Base-by-base conservation (phyloP, 53 echinoderm and acorn worm species). In the Stichopus horrens region DNA sequence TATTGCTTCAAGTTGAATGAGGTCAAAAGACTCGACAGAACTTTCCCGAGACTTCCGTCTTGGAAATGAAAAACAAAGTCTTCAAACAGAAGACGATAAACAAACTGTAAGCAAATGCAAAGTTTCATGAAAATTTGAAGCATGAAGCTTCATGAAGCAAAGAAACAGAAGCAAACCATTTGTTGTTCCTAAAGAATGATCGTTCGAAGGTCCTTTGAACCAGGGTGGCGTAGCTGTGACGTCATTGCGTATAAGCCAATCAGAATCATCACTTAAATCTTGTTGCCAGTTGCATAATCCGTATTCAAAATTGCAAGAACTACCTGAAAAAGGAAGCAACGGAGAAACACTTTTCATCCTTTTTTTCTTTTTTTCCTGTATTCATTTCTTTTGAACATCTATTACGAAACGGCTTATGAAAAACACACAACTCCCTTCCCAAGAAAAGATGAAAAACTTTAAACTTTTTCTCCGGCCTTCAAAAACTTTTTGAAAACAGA, bases 171-270 rank as follows among this genome's bases (percentile, higher is more conserved):
- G 23, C 76, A 76, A 56, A 79, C 79, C 79, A 53, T 55, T 52
- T 19, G 54, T 79, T 52, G 79, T 52, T n/a, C 53, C 79, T 53
- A 55, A 53, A 19, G 79, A 79, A 79, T 79, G 79, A 55, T 79
- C 79, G 19, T 55, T 79, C 52, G 5, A 19, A 6, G 79, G 79
- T 52, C 79, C 79, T 52, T 79, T 53, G 20, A 79, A 79, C 79
- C 79, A 79, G 16, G 79, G 53, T 79, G 79, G 79, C 52, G 79
- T 79, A 79, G 54, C 19, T 8, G 52, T 79, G 6, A 79, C 14
- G 56, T 18, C 79, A 79, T 19, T 79, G 8, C 79, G 79, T 53
- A 53, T 79, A 16, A 79, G 54, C 79, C 79, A 79, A 79, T 79
- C 79, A 18, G 79, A 79, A 79, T 79, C 79, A 18, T 79, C 79